Conservation (phyloP, 2,888 invertebrate genomes). For the Teleiodes luculella region DNA sequence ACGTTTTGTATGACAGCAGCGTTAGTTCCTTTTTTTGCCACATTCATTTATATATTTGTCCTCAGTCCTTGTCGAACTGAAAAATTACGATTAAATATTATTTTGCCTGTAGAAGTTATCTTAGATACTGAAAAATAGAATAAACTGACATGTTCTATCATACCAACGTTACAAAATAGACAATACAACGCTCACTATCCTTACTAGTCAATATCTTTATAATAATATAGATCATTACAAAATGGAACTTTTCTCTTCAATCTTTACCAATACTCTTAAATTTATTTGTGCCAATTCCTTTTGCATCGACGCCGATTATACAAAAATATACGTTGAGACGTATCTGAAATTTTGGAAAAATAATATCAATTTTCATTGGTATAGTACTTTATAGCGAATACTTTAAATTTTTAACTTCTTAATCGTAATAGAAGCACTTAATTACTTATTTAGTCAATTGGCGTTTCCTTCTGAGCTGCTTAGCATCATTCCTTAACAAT, state of each 20-base stretch:
- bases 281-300: slow-evolving; percentile 70
- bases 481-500: slow-evolving; percentile 37
- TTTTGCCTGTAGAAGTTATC: no score
- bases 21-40: no score
- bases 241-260: slow-evolving; percentile 60
- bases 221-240: slow-evolving; percentile 60
- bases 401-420: slow-evolving; percentile 37
- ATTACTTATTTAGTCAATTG: slow-evolving; percentile 63
- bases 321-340: slow-evolving; percentile 72
- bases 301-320: slow-evolving; percentile 67
- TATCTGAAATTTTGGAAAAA: slow-evolving; percentile 53
- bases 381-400: slow-evolving; percentile 53
- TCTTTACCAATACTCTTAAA: slow-evolving; percentile 53
- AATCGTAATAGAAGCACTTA: slow-evolving; percentile 65
- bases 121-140: slow-evolving; percentile 21
- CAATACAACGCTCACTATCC: slow-evolving; percentile 72
- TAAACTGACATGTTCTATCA: slow-evolving; percentile 49
- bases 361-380: slow-evolving; percentile 63
- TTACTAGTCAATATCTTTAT: slow-evolving; percentile 63
- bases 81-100: no score
- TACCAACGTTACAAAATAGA: slow-evolving; percentile 72
- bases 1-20: no score
- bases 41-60: no score
- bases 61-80: no score
- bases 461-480: slow-evolving; percentile 69